These are phyloP conservation scores for Heliconius sara DNA, from an alignment of 2,888 invertebrate species.

Conservation along the genomic window DNA sequence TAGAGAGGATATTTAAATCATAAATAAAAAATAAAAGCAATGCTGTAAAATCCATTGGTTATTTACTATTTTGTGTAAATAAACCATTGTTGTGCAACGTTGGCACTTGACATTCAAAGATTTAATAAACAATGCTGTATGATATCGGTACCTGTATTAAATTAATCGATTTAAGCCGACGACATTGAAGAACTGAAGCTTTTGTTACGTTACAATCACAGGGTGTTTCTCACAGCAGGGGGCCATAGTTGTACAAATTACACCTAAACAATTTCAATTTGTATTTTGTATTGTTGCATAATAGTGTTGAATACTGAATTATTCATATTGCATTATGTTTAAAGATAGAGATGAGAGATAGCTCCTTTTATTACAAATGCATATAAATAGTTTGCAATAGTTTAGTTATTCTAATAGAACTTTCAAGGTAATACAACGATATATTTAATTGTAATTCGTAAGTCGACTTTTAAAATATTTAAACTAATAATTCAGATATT, in stretches of 20 bases:
- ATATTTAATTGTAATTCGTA: not conserved
- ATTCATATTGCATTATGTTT: constrained; percentile 69
- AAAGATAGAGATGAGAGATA: constrained; percentile 65
- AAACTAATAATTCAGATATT: too few relatives aligned
- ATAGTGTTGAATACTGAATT: constrained; percentile 70
- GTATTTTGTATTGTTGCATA: constrained; percentile 72
- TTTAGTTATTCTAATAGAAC: constrained; percentile 7
- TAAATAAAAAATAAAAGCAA: not conserved
- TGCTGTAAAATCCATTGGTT: not conserved
- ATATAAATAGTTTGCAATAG: constrained; percentile 35
- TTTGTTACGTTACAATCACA: constrained; percentile 51
- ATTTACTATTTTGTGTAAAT: not conserved
- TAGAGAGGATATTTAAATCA: not conserved
- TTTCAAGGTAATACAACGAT: constrained; percentile 13
- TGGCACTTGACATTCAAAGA: constrained; percentile 31
- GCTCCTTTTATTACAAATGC: constrained; percentile 39
- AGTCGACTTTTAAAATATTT: not conserved
- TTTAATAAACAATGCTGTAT: constrained; percentile 25
- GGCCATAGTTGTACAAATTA: constrained; percentile 62
- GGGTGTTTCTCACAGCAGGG: constrained; percentile 62
- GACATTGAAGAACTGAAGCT: constrained; percentile 47
- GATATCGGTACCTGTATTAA: constrained; percentile 28
- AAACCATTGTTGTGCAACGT: constrained; percentile 1
- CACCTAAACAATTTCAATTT: constrained; percentile 66
- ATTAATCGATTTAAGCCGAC: constrained; percentile 48